phyloP scores from a whole-genome alignment of 92 coral and sea anemone species.

The Palythoa caribaeorum region DNA sequence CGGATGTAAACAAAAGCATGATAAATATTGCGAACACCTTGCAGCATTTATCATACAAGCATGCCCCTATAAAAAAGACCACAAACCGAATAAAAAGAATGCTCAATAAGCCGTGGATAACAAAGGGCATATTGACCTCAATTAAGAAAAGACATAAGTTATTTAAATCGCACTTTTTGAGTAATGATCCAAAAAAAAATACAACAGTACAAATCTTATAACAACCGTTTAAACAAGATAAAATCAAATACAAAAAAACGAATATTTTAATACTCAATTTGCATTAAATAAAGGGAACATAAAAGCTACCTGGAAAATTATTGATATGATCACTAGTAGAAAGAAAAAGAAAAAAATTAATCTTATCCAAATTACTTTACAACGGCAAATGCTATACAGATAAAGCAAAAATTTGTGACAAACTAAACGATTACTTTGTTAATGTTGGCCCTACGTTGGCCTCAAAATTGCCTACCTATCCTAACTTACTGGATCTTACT shows the following conservation, averaged over 20 bases:
- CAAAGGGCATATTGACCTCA: constrained; percentile 7
- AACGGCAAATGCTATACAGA: constrained; percentile 18
- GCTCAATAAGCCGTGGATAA: not conserved
- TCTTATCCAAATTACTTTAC: not conserved
- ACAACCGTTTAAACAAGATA: too few relatives aligned
- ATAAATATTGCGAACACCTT: constrained; percentile 4
- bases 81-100: too few relatives aligned
- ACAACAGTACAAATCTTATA: not conserved
- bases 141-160: not conserved
- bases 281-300: too few relatives aligned
- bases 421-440: constrained; percentile 23
- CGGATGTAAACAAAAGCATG: constrained; percentile 12
- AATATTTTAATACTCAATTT: too few relatives aligned
- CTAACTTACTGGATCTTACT: constrained; percentile 23
- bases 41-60: not conserved
- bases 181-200: constrained; percentile 5
- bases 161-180: constrained; percentile 17
- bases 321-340: not conserved
- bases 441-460: not conserved
- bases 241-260: too few relatives aligned
- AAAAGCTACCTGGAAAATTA: too few relatives aligned
- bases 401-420: constrained; percentile 16
- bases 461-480: not conserved
- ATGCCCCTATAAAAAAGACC: too few relatives aligned
- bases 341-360: not conserved